phyloP scores from a whole-genome alignment of 64 coral and sea anemone genomes.

The Actinia tenebrosa region DNA sequence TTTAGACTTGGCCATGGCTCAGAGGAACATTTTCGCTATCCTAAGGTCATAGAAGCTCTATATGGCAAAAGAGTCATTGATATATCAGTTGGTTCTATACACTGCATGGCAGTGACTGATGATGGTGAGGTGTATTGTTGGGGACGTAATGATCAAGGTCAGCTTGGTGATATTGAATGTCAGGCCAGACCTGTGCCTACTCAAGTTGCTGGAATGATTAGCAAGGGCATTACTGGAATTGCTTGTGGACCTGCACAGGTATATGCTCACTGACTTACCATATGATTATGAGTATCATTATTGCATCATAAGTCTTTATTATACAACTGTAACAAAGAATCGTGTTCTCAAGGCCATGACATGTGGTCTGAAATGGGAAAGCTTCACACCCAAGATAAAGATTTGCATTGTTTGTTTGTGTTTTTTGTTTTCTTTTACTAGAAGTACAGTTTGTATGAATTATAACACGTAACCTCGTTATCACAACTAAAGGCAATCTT shows the following conservation, averaged over 20 bases:
- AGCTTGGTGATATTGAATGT: constrained; percentile 70
- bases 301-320: too few species aligned
- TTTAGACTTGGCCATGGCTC: constrained; percentile 84
- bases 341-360: too few species aligned
- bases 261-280: neutral
- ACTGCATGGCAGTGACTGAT: constrained; percentile 80
- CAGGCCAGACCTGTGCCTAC: constrained; percentile 58
- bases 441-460: too few species aligned
- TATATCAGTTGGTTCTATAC: constrained; percentile 90
- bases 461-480: neutral
- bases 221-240: constrained; percentile 75
- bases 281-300: too few species aligned
- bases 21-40: constrained; percentile 83
- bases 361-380: too few species aligned
- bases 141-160: constrained; percentile 96
- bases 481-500: neutral
- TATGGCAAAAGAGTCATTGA: constrained; percentile 82
- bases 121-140: constrained; percentile 90
- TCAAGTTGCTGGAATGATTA: constrained; percentile 37
- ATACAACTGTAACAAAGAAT: too few species aligned
- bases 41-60: constrained; percentile 82
- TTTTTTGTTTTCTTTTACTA: too few species aligned
- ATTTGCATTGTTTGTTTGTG: too few species aligned
- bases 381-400: too few species aligned
- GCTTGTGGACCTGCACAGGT: constrained; percentile 99